Base-by-base conservation (phyloP, 2,113 vertebrate species). In the Haplotaxodon microlepis region DNA sequence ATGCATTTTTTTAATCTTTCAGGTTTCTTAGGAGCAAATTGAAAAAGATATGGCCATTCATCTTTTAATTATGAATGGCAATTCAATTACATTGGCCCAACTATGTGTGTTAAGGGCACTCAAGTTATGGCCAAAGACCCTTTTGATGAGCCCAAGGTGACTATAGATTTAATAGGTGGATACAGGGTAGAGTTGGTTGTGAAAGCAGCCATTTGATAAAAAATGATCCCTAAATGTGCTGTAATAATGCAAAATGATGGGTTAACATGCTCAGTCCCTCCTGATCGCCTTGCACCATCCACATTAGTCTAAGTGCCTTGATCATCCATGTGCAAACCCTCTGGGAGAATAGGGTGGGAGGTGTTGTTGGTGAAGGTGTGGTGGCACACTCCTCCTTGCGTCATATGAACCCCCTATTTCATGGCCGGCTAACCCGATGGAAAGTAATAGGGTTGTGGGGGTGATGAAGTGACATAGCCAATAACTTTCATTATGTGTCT, bases 401-500 rank as follows among this genome's bases (percentile, higher is more conserved):
- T 94, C 94, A 94, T 91, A 88, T 83, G 92, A 94, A 95, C 93
- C 93, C 85, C 84, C 94, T 90, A 96, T 97, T 97, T 97, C 96
- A 97, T 87, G 90, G 94, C 90, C 78, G 95, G 91, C 95, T 96
- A 92, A 84, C 85, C 92, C 93, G 94, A 95, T 94, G 91, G 94
- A 96, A 94, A 95, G 93, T 95, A 95, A 96, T 95, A 93, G 91
- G 88, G 90, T 91, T 87, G 88, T 82, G 51, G 69, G 86, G 92
- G 93, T 88, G 91, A 94, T 94, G 90, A 96, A 96, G 94, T 95
- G 95, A 96, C 96, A 97, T 92, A 92, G 86, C 90, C 96, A 95
- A 95, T 96, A 95, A 96, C 92, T 94, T 96, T 95, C 93, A 96
- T 96, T 96, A 96, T 87, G 93, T 95, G 93, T 94, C 92, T 90